phyloP scores from a whole-genome alignment of 2,113 vertebrate genomes.

The Delphinapterus leucas region DNA sequence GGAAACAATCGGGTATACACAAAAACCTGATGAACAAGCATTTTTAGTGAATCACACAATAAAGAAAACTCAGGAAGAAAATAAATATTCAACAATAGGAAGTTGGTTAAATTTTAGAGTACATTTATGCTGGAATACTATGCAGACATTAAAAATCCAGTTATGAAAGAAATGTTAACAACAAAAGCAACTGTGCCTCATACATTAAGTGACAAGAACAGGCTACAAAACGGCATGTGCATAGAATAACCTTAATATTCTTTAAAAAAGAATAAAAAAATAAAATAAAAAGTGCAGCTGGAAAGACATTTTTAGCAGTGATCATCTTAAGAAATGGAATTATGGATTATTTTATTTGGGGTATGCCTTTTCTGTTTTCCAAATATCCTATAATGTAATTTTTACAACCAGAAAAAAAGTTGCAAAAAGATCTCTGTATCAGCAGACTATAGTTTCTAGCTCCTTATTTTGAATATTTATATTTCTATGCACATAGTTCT shows the following conservation, averaged over 20 bases:
- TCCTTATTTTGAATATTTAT: background rate
- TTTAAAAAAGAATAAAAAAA: background rate
- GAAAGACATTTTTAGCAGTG: background rate
- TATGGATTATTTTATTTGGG: background rate
- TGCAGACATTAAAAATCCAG: background rate
- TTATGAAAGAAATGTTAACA: background rate
- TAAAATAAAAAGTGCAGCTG: background rate
- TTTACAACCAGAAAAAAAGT: background rate
- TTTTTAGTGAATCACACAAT: background rate
- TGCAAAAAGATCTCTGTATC: background rate
- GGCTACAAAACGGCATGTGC: background rate
- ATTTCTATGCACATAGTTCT: background rate
- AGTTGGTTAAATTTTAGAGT: background rate
- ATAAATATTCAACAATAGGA: background rate
- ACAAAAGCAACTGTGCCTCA: background rate
- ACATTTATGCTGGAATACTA: background rate
- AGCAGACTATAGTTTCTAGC: background rate
- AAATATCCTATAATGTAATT: background rate
- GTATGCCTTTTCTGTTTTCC: background rate
- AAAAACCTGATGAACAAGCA: background rate
- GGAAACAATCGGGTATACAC: background rate
- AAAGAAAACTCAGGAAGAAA: background rate
- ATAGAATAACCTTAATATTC: background rate
- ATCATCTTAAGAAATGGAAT: background rate
- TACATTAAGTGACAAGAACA: background rate